Evolutionary conservation across 2,113 vertebrate species (phyloP).

Genomic region (Anolis carolinensis): DNA sequence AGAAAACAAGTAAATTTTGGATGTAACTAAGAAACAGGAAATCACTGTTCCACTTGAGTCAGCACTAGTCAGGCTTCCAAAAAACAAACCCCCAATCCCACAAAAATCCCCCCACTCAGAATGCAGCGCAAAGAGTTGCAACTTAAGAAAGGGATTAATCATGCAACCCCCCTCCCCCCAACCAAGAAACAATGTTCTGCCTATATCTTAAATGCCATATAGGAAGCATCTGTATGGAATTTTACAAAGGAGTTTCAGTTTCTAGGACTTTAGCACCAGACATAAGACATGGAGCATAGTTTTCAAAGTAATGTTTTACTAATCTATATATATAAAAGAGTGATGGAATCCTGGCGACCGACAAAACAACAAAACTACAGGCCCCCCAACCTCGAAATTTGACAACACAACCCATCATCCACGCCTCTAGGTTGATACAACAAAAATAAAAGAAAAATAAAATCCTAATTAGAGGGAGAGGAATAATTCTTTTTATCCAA

Average conservation of each 20-base stretch:
- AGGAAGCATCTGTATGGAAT: background rate
- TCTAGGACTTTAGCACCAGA: background rate
- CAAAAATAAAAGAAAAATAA: too few relatives aligned
- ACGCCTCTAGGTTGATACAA: too few relatives aligned
- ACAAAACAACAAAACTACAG: too few relatives aligned
- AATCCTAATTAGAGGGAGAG: too few relatives aligned
- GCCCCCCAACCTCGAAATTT: too few relatives aligned
- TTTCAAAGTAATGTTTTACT: background rate
- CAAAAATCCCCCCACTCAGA: background rate
- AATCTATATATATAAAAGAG: too few relatives aligned
- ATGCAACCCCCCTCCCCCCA: background rate
- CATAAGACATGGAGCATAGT: background rate
- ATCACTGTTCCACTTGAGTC: conserved; percentile 1
- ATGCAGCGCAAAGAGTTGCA: background rate
- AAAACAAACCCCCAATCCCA: background rate
- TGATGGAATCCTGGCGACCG: too few relatives aligned
- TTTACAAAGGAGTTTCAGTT: background rate
- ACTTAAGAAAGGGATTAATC: background rate
- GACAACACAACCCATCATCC: too few relatives aligned
- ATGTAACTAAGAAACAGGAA: background rate
- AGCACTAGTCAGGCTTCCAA: background rate
- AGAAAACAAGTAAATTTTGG: background rate
- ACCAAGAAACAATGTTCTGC: background rate
- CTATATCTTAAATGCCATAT: background rate
- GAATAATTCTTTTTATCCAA: too few relatives aligned